Conservation (phyloP, 2,888 invertebrate genomes). For the Hirtodrosophila alboralis region DNA sequence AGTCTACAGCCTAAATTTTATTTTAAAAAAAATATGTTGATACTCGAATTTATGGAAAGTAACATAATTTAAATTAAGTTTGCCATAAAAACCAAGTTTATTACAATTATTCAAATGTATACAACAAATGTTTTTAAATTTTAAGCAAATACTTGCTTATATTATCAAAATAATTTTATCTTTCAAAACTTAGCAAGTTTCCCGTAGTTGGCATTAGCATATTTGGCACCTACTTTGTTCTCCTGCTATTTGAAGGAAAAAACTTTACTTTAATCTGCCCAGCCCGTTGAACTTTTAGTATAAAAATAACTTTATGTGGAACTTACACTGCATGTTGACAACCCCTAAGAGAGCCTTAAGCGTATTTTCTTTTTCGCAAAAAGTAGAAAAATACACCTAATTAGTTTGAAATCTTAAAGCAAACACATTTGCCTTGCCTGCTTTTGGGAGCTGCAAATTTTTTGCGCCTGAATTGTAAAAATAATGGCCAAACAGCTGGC, state of each 20-base stretch:
- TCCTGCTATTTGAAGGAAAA: too few species aligned
- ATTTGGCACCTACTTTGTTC: neutral
- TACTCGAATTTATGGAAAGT: too few species aligned
- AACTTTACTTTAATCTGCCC: neutral
- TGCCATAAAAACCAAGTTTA: too few species aligned
- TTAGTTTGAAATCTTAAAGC: slow-evolving; percentile 42
- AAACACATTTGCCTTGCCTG: slow-evolving; percentile 40
- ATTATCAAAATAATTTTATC: too few species aligned
- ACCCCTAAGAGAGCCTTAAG: slow-evolving; percentile 7
- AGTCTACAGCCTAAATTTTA: too few species aligned
- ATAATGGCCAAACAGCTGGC: slow-evolving; percentile 50
- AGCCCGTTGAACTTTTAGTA: slow-evolving; percentile 1
- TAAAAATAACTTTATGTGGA: slow-evolving; percentile 1
- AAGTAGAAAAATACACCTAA: slow-evolving; percentile 39
- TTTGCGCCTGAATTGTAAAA: slow-evolving; percentile 31
- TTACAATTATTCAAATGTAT: too few species aligned
- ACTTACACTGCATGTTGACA: slow-evolving; percentile 13
- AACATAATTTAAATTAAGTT: too few species aligned
- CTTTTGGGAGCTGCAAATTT: slow-evolving; percentile 15
- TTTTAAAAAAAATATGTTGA: too few species aligned
- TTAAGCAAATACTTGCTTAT: too few species aligned
- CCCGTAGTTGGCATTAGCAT: neutral
- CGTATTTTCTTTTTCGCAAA: slow-evolving; percentile 6
- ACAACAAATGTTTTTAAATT: too few species aligned
- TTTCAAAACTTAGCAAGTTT: too few species aligned